These are phyloP conservation scores for Achatina immaculata DNA, from an alignment of 1,140 invertebrate genomes.

Conservation along the genomic window DNA sequence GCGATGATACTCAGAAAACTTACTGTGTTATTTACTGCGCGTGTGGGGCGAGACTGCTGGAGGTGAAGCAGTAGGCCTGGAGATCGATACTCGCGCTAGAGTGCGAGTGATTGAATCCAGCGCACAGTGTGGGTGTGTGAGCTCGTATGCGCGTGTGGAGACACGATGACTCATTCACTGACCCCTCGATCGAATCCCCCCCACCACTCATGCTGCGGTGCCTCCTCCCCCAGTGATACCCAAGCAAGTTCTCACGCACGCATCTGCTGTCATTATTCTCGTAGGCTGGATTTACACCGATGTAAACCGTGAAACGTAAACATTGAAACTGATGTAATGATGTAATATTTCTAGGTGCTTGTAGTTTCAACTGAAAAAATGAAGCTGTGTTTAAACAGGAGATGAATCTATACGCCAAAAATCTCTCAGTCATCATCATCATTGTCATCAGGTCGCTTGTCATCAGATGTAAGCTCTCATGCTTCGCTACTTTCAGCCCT, in stretches of 20 bases:
- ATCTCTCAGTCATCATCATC: no score
- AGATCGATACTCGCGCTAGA: background rate
- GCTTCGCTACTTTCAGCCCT: no score
- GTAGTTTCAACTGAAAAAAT: no score
- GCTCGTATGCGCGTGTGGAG: background rate
- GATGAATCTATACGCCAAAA: no score
- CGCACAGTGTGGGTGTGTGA: background rate
- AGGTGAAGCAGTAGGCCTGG: background rate
- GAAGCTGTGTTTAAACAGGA: no score
- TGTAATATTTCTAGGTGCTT: no score
- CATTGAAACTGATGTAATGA: no score
- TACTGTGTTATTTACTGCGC: background rate
- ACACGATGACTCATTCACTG: slow-evolving; percentile 12
- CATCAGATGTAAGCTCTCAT: no score
- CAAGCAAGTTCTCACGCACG: background rate
- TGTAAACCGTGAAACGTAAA: no score
- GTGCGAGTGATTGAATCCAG: slow-evolving; percentile 5
- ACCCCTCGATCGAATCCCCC: background rate
- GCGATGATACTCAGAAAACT: background rate
- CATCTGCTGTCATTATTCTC: no score
- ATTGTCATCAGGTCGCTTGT: no score
- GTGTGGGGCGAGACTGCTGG: background rate
- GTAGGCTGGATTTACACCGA: no score
- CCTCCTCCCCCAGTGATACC: background rate
- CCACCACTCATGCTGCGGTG: background rate